Evolutionary conservation across 2,888 invertebrate genomes (phyloP).

Genomic region (Julus scandinavius): DNA sequence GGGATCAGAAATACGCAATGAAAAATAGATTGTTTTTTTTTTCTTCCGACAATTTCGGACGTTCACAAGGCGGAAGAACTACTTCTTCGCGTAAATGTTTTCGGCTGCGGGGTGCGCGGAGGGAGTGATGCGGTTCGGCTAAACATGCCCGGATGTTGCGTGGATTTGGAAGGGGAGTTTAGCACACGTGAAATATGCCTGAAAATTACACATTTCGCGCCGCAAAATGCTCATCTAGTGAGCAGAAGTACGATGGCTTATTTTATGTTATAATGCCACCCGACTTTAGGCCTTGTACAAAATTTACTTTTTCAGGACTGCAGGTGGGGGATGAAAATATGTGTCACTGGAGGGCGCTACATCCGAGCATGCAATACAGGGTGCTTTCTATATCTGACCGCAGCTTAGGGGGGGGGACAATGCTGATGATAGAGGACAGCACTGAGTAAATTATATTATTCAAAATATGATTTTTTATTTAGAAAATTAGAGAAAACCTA

Average conservation of each 20-base stretch:
- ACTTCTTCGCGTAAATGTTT: constrained; percentile 33
- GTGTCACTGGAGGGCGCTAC: neutral
- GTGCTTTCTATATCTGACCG: no score
- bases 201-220: neutral
- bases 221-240: neutral
- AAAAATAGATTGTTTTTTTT: constrained; percentile 49
- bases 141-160: neutral
- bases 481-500: no score
- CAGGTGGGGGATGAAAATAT: neutral
- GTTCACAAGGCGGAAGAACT: constrained; percentile 39
- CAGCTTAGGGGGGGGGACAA: neutral
- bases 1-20: constrained; percentile 28
- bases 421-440: neutral
- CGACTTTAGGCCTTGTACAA: neutral
- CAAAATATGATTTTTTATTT: no score
- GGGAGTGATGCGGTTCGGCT: constrained; percentile 12
- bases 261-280: neutral
- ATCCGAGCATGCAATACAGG: neutral
- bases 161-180: neutral
- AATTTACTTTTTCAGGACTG: neutral
- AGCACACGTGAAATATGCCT: neutral
- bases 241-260: neutral
- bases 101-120: constrained; percentile 12
- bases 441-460: neutral
- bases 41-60: constrained; percentile 46